phyloP scores from a whole-genome alignment of 2,888 invertebrate species.

The Dugesia japonica region DNA sequence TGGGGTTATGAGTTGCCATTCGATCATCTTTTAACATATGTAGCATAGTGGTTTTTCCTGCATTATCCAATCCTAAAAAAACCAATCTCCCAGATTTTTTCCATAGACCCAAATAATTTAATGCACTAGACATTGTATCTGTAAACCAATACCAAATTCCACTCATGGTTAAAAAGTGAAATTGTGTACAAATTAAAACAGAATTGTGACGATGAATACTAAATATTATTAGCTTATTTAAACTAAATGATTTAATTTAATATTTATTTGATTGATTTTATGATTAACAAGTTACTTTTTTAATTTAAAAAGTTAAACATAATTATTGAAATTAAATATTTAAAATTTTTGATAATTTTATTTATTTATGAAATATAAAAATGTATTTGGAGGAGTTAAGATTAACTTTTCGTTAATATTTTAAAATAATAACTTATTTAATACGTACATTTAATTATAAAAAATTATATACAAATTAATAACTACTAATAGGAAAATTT shows the following conservation, averaged over 20 bases:
- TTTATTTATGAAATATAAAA: too few relatives aligned
- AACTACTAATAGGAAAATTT: too few relatives aligned
- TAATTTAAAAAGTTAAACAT: too few relatives aligned
- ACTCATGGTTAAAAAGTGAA: conserved; percentile 20
- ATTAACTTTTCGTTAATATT: too few relatives aligned
- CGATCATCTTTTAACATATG: conserved; percentile 99
- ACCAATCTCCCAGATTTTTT: conserved; percentile 97
- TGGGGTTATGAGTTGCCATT: conserved; percentile 96
- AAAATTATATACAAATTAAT: too few relatives aligned
- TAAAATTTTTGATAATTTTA: too few relatives aligned
- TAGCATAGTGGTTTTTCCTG: conserved; percentile 93
- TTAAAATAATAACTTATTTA: too few relatives aligned
- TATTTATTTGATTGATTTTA: too few relatives aligned
- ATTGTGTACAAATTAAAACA: not conserved
- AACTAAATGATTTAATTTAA: not conserved
- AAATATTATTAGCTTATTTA: conserved; percentile 4
- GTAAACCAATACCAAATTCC: conserved; percentile 33
- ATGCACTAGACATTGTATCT: conserved; percentile 28
- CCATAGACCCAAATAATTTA: conserved; percentile 64
- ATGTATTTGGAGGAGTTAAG: too few relatives aligned
- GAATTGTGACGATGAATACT: conserved; percentile 11
- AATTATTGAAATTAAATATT: too few relatives aligned
- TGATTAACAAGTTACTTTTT: too few relatives aligned
- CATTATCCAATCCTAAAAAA: conserved; percentile 96
- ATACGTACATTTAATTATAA: too few relatives aligned